Evolutionary conservation across 2,888 invertebrate species (phyloP), one percentile per base, ranked within the genome.

Genomic region (Tinea trinotella): DNA sequence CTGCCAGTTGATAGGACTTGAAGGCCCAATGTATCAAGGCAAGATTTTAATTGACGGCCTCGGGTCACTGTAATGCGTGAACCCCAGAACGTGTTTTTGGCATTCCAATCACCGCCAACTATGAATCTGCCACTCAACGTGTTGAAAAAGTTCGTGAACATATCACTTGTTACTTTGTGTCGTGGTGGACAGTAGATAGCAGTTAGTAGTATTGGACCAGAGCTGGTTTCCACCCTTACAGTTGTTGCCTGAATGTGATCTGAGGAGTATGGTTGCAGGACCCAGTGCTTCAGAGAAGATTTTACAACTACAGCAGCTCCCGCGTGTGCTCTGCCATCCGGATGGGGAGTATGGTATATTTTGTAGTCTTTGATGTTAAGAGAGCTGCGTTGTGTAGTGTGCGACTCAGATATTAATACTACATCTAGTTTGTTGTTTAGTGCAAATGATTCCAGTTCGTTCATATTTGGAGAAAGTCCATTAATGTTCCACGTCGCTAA

Each of bases 401-500:
- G 61, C 1, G 62, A 59, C 55, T 61, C 62, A 2, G 60, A 57
- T 5, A 62, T 56, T 4, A 64, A 36, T 0, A 61, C 1, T 0
- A 64, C 55, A 35, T 64, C 61, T 24, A 61, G 18, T 12, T 59
- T 57, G 7, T 60, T 19, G 50, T 4, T 19, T 4, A 54, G 1
- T 24, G 60, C 6, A 6, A 59, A 56, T 5, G 24, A 20, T 46
- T 58, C 54, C 6, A 59, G 18, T 18, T 61, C 61, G 5, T 54
- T 6, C 18, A 50, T 55, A 7, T 59, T 58, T 34, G 58, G 53
- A 54, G 57, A 18, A 44, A 61, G 58, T n/a, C 61, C 62, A 57
- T 64, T 60, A 40, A 60, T 56, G 54, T 64, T 62, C 62, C 60
- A 64, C 12, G 59, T 44, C 1, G 52, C 59, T 19, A 62, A 54